Conservation (phyloP, 2,888 invertebrate species). For the Tinea trinotella region DNA sequence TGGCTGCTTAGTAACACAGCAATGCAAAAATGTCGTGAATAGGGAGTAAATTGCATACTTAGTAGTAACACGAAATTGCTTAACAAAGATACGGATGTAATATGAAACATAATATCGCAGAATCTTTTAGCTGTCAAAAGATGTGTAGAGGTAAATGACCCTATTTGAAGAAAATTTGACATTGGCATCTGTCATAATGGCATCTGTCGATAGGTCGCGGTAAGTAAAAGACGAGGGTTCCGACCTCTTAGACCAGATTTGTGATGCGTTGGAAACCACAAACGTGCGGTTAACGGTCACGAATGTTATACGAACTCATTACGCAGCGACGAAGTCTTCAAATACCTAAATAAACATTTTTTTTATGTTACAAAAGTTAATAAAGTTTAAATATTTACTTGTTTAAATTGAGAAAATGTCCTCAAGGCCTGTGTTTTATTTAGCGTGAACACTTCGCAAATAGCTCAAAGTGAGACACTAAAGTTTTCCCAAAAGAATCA, state of each 20-base stretch:
- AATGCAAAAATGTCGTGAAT: no score
- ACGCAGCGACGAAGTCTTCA: not conserved
- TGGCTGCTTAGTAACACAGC: no score
- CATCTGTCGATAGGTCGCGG: constrained; percentile 16
- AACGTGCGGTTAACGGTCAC: not conserved
- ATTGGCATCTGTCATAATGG: constrained; percentile 14
- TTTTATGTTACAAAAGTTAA: no score
- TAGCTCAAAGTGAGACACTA: no score
- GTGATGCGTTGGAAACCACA: constrained; percentile 11
- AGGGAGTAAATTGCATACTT: not conserved
- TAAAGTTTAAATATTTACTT: no score
- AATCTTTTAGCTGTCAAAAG: constrained; percentile 7
- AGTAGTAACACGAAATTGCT: not conserved
- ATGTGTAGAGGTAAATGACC: constrained; percentile 9
- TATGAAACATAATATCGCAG: not conserved
- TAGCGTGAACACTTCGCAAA: no score
- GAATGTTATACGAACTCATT: constrained; percentile 12
- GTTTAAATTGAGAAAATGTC: no score
- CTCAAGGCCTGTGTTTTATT: no score
- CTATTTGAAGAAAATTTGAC: constrained; percentile 13
- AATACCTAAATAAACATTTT: no score
- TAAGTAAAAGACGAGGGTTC: constrained; percentile 7
- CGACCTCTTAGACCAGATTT: not conserved
- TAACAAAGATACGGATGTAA: constrained; percentile 10
- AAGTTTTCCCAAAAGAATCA: no score